Percentiles rank a stretch among this genome's conserved stretches.
Conservation (phyloP, 2,888 invertebrate species). For the Mactromeris polynyma region DNA sequence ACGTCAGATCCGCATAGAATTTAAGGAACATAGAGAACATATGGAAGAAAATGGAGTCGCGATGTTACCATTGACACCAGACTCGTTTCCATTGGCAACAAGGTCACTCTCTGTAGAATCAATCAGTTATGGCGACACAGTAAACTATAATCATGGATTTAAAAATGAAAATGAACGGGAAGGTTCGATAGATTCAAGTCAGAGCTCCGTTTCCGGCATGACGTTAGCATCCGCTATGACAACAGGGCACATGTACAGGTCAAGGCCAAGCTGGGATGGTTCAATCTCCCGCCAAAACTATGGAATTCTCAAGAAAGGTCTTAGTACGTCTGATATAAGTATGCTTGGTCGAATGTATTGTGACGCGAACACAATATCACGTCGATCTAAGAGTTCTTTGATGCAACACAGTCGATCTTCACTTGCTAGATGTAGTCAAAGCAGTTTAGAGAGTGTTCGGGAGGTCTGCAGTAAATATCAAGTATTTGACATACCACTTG, state of each 20-base stretch:
- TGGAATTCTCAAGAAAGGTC: conserved; percentile 33
- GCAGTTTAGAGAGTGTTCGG: conserved; percentile 59
- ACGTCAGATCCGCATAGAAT: conserved; percentile 59
- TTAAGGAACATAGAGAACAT: conserved; percentile 38
- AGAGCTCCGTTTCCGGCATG: conserved; percentile 59
- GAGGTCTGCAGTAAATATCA: conserved; percentile 47
- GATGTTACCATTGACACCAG: conserved; percentile 25
- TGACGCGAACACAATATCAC: conserved; percentile 32
- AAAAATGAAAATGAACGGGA: conserved; percentile 42
- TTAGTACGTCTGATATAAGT: conserved; percentile 54
- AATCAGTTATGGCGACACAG: conserved; percentile 35
- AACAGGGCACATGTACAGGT: conserved; percentile 32
- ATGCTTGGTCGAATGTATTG: conserved; percentile 40
- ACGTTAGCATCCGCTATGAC: conserved; percentile 51
- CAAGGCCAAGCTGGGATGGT: conserved; percentile 18
- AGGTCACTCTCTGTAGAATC: conserved; percentile 55
- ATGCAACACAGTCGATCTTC: conserved; percentile 27
- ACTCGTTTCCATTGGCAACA: conserved; percentile 29
- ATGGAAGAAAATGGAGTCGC: conserved; percentile 45
- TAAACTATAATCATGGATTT: conserved; percentile 22
- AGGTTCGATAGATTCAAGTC: conserved; percentile 57
- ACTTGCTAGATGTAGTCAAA: conserved; percentile 40
- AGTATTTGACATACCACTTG: conserved; percentile 53
- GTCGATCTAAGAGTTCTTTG: conserved; percentile 2
- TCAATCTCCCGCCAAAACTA: neutral